phyloP scores from a whole-genome alignment of 2,888 invertebrate genomes.

The Pandemis cinnamomeana region DNA sequence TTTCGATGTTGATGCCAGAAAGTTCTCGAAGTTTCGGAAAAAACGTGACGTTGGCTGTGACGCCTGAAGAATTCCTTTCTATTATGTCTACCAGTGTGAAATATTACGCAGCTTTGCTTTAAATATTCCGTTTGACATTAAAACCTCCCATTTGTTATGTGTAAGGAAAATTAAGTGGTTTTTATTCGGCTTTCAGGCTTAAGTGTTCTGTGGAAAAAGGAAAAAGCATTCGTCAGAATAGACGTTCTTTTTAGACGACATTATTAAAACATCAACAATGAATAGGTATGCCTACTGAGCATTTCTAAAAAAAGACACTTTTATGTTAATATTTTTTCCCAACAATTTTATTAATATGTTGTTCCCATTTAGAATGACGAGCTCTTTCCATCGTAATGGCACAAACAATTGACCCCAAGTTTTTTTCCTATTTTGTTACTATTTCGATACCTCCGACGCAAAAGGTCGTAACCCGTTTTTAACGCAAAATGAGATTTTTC shows the following conservation, averaged over 20 bases:
- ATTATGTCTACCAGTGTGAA: constrained; percentile 15
- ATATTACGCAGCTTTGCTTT: constrained; percentile 18
- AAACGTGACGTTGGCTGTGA: constrained; percentile 20
- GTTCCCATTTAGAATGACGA: no score
- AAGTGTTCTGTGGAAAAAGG: constrained; percentile 12
- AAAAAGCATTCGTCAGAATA: neutral
- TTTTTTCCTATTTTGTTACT: no score
- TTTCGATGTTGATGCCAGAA: constrained; percentile 20
- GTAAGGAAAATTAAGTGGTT: constrained; percentile 19
- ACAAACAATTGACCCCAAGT: no score
- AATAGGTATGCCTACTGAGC: no score
- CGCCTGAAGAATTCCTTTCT: constrained; percentile 21
- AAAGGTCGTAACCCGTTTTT: no score
- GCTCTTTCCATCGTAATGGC: no score
- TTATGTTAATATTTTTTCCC: no score
- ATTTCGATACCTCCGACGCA: no score
- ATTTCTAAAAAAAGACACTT: no score
- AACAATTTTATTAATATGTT: no score
- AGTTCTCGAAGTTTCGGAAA: constrained; percentile 3
- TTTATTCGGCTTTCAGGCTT: constrained; percentile 7
- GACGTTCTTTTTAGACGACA: neutral
- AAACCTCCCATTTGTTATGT: constrained; percentile 30
- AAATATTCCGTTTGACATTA: constrained; percentile 28
- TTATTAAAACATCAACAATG: neutral
- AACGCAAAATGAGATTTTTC: no score